A percentile compares a stretch with the other conserved stretches of the same genome.
Evolutionary conservation across 2,113 vertebrate genomes (phyloP).

Genomic region (Murina feae): DNA sequence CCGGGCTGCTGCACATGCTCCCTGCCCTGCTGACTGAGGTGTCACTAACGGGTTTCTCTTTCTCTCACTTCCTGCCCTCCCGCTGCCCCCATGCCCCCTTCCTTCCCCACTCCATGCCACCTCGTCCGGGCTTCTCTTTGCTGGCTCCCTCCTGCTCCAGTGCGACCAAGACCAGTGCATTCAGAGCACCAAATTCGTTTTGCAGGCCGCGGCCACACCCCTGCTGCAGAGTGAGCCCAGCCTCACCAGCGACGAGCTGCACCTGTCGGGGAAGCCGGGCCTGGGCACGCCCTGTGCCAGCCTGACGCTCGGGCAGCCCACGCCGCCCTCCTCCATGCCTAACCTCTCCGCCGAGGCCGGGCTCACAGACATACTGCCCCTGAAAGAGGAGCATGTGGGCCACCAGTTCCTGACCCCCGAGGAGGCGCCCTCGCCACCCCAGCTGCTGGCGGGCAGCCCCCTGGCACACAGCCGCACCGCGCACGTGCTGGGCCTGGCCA

Average conservation of each 20-base stretch:
- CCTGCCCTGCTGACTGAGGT: slow-evolving; percentile 63
- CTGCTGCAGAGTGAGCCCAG: slow-evolving; percentile 94
- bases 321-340: slow-evolving; percentile 92
- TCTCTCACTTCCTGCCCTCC: slow-evolving; percentile 73
- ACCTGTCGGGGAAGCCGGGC: slow-evolving; percentile 84
- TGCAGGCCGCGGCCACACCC: slow-evolving; percentile 95
- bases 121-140: slow-evolving; percentile 41
- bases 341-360: slow-evolving; percentile 89
- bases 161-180: slow-evolving; percentile 99
- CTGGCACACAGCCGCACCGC: slow-evolving; percentile 89
- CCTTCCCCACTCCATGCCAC: not conserved
- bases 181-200: slow-evolving; percentile 99
- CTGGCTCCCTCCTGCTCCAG: slow-evolving; percentile 81
- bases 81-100: slow-evolving; percentile 33
- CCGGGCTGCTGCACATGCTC: slow-evolving; percentile 29
- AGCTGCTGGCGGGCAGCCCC: slow-evolving; percentile 90
- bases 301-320: slow-evolving; percentile 92
- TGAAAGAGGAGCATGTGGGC: slow-evolving; percentile 85
- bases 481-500: slow-evolving; percentile 92
- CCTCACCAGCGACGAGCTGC: slow-evolving; percentile 87
- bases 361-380: slow-evolving; percentile 86
- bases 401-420: slow-evolving; percentile 96
- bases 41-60: slow-evolving; percentile 81
- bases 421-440: slow-evolving; percentile 91
- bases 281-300: slow-evolving; percentile 87